phyloP scores from a whole-genome alignment of 2,797 vertebrate species.

The Synaphobranchus kaupii region DNA sequence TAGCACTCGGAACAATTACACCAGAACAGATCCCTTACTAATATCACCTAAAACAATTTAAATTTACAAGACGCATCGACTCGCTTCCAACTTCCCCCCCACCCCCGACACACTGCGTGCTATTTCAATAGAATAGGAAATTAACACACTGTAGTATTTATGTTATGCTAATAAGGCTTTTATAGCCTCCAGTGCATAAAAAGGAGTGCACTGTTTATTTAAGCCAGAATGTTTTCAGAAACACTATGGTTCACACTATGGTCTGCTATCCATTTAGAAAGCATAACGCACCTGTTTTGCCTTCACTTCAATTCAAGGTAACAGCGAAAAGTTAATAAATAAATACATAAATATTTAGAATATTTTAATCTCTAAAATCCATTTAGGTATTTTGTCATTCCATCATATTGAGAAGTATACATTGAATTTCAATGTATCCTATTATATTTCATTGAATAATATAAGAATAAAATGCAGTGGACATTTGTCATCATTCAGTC shows the following conservation, averaged over 20 bases:
- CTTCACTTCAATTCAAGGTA: not conserved
- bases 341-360: not conserved
- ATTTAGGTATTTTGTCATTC: not conserved
- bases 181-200: constrained; percentile 14
- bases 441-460: not conserved
- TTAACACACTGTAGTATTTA: constrained; percentile 25
- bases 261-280: not conserved
- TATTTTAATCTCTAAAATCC: not conserved
- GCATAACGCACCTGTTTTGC: not conserved
- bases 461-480: not conserved
- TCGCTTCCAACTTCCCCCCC: not conserved
- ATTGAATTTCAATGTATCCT: not conserved
- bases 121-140: constrained; percentile 22
- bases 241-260: not conserved
- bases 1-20: constrained; percentile 14
- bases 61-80: not conserved
- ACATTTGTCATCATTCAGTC: not conserved
- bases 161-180: not conserved
- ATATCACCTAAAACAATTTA: constrained; percentile 26
- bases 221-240: not conserved
- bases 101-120: not conserved
- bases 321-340: too few relatives aligned
- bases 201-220: not conserved
- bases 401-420: not conserved
- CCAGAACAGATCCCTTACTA: constrained; percentile 11